Evolutionary conservation across 2,797 vertebrate species (phyloP).

Genomic region (Spheniscus humboldti): DNA sequence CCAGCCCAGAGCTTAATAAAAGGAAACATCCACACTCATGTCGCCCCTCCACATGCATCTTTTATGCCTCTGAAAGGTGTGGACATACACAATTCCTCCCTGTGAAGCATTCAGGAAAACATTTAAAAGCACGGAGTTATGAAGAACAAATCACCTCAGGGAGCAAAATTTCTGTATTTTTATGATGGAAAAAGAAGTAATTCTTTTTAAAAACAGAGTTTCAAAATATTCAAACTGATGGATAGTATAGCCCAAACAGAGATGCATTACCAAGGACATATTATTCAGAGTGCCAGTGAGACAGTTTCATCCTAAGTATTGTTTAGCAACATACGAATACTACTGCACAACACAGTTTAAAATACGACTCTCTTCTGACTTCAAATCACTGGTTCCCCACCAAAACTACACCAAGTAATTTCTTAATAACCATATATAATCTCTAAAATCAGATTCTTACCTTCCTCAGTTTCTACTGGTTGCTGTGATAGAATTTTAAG

Average conservation of each 20-base stretch:
- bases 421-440: neutral
- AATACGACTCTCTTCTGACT: neutral
- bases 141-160: neutral
- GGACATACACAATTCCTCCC: neutral
- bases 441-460: slow-evolving; percentile 68
- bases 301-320: neutral
- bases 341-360: neutral
- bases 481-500: slow-evolving; percentile 89
- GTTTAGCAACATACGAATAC: neutral
- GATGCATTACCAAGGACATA: neutral
- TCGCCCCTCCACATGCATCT: neutral
- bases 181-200: neutral
- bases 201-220: neutral
- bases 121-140: neutral
- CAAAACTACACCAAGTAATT: neutral
- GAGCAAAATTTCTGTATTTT: neutral
- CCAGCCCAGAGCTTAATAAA: neutral
- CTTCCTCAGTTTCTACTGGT: slow-evolving; percentile 85
- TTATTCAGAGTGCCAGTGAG: neutral
- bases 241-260: neutral
- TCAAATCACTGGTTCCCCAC: neutral
- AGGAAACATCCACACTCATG: neutral
- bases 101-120: neutral
- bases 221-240: neutral
- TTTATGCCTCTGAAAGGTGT: neutral